Conservation (phyloP, 2,888 invertebrate species). For the Tridacna gigas region DNA sequence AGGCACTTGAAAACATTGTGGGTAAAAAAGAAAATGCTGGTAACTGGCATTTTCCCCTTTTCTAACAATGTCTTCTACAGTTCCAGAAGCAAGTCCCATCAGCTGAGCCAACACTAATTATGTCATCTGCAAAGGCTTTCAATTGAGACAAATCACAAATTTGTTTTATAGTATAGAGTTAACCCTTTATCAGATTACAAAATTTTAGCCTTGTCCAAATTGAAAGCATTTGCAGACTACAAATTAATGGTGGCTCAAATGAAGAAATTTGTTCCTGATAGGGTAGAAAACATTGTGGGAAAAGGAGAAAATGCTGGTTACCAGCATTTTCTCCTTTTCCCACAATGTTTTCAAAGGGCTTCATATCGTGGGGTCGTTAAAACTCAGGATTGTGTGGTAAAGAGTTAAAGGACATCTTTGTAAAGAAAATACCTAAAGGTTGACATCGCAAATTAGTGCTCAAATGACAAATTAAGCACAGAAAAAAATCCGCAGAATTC, state of each 20-base stretch:
- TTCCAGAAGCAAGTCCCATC: too few species aligned
- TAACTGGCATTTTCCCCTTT: not conserved
- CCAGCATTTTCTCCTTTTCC: not conserved
- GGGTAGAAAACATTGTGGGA: not conserved
- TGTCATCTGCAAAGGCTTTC: too few species aligned
- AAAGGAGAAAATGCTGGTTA: not conserved
- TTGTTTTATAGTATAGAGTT: not conserved
- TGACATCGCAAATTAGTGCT: conserved; percentile 11
- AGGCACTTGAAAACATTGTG: not conserved
- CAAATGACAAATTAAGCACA: not conserved
- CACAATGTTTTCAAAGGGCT: not conserved
- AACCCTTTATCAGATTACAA: not conserved
- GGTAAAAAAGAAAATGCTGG: not conserved
- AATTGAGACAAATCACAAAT: too few species aligned
- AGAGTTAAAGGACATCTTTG: too few species aligned
- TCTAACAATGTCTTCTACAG: not conserved
- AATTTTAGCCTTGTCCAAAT: not conserved
- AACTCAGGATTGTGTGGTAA: too few species aligned
- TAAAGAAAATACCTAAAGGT: too few species aligned
- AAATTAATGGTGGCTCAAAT: not conserved
- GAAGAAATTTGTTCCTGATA: not conserved
- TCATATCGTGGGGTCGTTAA: too few species aligned
- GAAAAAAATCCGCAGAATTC: not conserved
- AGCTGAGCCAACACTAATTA: too few species aligned
- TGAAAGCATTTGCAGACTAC: not conserved